These are phyloP conservation scores for Meteorus colon DNA, from an alignment of 2,888 invertebrate species.

Conservation along the genomic window DNA sequence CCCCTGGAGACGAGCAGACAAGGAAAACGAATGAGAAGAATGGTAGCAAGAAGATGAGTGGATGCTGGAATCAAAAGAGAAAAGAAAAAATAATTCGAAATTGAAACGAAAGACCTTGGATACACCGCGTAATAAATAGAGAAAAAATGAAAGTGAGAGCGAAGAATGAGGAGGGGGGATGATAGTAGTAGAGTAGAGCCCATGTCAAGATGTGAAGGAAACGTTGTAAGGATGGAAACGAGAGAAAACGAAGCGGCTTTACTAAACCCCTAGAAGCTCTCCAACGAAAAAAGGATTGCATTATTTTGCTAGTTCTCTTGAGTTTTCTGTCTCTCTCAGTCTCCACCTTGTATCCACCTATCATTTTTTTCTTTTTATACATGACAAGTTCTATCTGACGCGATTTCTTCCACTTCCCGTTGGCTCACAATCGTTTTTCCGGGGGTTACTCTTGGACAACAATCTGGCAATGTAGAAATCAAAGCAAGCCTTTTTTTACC, in stretches of 20 bases:
- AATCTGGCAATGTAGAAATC: background rate
- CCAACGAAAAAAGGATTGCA: conserved; percentile 41
- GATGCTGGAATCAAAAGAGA: conserved; percentile 18
- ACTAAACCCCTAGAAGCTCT: conserved; percentile 34
- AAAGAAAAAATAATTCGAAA: conserved; percentile 30
- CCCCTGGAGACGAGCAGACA: conserved; percentile 49
- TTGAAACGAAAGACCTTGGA: conserved; percentile 45
- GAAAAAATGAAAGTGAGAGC: conserved; percentile 42
- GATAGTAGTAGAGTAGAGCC: conserved; percentile 35
- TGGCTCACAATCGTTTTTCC: background rate
- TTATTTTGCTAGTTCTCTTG: conserved; percentile 40
- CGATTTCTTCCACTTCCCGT: conserved; percentile 21
- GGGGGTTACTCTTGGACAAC: conserved; percentile 6
- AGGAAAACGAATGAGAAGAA: conserved; percentile 41
- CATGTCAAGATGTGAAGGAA: conserved; percentile 26
- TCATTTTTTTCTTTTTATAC: conserved; percentile 8
- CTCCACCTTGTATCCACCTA: conserved; percentile 12
- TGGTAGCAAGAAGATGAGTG: conserved; percentile 15
- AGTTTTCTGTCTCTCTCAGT: conserved; percentile 27
- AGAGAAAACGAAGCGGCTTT: conserved; percentile 36
- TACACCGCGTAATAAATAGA: conserved; percentile 8
- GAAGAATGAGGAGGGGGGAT: conserved; percentile 43
- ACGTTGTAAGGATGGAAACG: conserved; percentile 29
- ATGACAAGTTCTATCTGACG: conserved; percentile 21
- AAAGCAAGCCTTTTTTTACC: conserved; percentile 1